Percentiles rank a stretch among this genome's conserved stretches.
These are phyloP conservation scores for Toxostoma redivivum DNA, from an alignment of 2,113 vertebrate genomes.

Conservation along the genomic window DNA sequence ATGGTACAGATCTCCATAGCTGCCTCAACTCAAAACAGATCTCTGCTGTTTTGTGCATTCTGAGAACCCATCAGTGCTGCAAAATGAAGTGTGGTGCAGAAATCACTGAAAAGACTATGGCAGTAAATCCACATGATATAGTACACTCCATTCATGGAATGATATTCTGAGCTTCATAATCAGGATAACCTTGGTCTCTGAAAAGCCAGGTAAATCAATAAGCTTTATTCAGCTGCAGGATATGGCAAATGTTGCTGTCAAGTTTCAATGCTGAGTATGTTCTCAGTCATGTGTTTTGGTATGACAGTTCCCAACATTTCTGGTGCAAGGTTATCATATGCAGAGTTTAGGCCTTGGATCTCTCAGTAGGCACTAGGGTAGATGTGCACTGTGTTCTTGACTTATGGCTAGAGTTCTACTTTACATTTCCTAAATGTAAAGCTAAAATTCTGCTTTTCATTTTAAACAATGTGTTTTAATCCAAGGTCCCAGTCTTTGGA, in stretches of 20 bases:
- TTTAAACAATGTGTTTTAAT: background rate
- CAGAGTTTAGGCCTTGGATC: background rate
- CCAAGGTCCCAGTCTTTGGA: background rate
- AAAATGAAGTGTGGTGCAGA: background rate
- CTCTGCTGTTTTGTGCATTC: background rate
- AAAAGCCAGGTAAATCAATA: background rate
- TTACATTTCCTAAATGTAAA: background rate
- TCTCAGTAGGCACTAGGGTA: background rate
- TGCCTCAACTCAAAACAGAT: conserved; percentile 16
- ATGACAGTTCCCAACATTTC: background rate
- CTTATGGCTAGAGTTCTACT: background rate
- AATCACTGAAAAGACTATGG: background rate
- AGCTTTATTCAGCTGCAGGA: background rate
- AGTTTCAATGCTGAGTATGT: background rate
- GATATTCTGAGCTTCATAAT: background rate
- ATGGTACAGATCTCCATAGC: background rate
- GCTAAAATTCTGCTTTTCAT: background rate
- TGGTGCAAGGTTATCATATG: background rate
- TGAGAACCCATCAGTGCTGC: background rate
- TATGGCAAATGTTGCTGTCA: background rate
- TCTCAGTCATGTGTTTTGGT: background rate
- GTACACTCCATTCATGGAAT: background rate
- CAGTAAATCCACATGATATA: background rate
- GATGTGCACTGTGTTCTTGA: background rate
- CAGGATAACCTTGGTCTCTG: background rate